A percentile compares a stretch with the other conserved stretches of the same genome.
Conservation (phyloP, 2,797 vertebrate species). For the Molossus alvarezi region DNA sequence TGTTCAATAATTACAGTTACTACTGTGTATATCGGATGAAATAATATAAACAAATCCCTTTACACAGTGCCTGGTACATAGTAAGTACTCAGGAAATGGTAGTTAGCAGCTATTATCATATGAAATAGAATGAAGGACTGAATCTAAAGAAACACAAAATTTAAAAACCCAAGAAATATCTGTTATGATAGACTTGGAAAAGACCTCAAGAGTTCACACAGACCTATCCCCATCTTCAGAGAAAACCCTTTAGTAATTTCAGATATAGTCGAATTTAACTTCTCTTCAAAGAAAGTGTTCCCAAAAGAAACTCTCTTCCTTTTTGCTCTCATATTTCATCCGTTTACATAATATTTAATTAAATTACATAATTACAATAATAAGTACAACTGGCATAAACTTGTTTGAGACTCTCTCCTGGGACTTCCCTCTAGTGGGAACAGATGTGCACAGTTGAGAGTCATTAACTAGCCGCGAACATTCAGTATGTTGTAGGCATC, state of each 20-base stretch:
- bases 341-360: conserved; percentile 85
- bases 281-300: conserved; percentile 80
- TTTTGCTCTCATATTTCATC: conserved; percentile 82
- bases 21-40: conserved; percentile 2
- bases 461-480: conserved; percentile 79
- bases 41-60: conserved; percentile 59
- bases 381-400: conserved; percentile 86
- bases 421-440: conserved; percentile 85
- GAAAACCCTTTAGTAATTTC: conserved; percentile 70
- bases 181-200: conserved; percentile 50
- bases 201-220: conserved; percentile 28
- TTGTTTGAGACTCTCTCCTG: conserved; percentile 84
- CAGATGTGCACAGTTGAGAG: conserved; percentile 83
- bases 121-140: conserved; percentile 6
- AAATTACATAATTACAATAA: conserved; percentile 87
- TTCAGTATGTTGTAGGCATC: conserved; percentile 52
- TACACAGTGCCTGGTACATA: conserved; percentile 3
- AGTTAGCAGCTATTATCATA: conserved; percentile 7
- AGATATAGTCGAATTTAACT: conserved; percentile 70
- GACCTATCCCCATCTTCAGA: conserved; percentile 1
- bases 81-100: conserved; percentile 56
- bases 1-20: conserved; percentile 58
- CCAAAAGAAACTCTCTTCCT: conserved; percentile 79
- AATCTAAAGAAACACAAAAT: conserved; percentile 9
- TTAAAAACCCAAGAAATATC: neutral